Conservation (phyloP, 2,888 invertebrate genomes). For the Endomychus coccineus region DNA sequence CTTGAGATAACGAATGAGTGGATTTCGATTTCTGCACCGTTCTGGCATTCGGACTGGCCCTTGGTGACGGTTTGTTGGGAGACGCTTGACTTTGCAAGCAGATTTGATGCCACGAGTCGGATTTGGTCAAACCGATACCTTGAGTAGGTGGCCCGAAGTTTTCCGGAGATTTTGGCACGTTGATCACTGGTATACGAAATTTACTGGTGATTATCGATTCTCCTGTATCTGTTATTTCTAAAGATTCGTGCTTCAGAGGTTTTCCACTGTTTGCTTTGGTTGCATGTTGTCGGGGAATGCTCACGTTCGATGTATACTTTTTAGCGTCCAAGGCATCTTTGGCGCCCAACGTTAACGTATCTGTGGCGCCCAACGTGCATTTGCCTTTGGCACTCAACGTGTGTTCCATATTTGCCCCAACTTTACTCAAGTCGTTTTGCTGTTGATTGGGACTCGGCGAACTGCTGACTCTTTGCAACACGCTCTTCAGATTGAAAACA, state of each 20-base stretch:
- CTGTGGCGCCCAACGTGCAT: too few species aligned
- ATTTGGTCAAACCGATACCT: conserved; percentile 52
- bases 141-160: conserved; percentile 26
- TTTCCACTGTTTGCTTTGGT: conserved; percentile 42
- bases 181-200: conserved; percentile 41
- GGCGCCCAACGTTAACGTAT: too few species aligned
- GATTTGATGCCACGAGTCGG: conserved; percentile 76
- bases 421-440: neutral
- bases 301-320: too few species aligned
- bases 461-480: conserved; percentile 47
- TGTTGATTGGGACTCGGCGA: conserved; percentile 28
- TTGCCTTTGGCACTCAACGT: too few species aligned
- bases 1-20: conserved; percentile 63
- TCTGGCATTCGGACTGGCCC: conserved; percentile 44
- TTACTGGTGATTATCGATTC: conserved; percentile 43
- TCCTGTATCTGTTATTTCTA: conserved; percentile 39
- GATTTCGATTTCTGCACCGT: conserved; percentile 58
- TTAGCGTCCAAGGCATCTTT: too few species aligned
- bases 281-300: neutral
- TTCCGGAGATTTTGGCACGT: conserved; percentile 18
- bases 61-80: conserved; percentile 36
- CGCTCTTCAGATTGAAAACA: conserved; percentile 48
- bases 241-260: conserved; percentile 30
- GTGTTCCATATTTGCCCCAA: neutral
- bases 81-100: conserved; percentile 40